These are phyloP conservation scores for Zophobas morio DNA, from an alignment of 1,140 invertebrate genomes.

Conservation along the genomic window DNA sequence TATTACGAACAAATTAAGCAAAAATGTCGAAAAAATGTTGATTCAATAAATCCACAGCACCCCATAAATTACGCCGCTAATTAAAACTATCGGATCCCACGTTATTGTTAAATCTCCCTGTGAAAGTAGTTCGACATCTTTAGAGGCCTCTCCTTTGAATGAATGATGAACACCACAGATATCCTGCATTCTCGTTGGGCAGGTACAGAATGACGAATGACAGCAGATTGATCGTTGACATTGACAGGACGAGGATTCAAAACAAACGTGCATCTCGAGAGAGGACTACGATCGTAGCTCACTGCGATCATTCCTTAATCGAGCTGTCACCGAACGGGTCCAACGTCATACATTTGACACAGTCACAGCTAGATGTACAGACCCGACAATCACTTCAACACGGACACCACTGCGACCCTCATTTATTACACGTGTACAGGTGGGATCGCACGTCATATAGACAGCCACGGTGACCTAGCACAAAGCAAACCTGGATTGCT, in stretches of 20 bases:
- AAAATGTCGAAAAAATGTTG: neutral
- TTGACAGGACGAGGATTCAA: slow-evolving; percentile 36
- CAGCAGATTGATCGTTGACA: slow-evolving; percentile 44
- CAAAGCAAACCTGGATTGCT: neutral
- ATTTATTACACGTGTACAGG: slow-evolving; percentile 41
- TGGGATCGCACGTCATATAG: slow-evolving; percentile 29
- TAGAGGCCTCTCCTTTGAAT: slow-evolving; percentile 13
- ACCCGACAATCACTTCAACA: slow-evolving; percentile 39
- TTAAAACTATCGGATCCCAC: neutral
- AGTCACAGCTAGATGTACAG: slow-evolving; percentile 37
- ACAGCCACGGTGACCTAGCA: slow-evolving; percentile 1
- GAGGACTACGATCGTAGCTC: slow-evolving; percentile 25
- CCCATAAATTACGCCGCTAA: too few species aligned
- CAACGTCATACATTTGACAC: slow-evolving; percentile 40
- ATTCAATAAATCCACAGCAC: neutral
- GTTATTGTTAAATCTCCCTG: neutral
- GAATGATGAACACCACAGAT: slow-evolving; percentile 25
- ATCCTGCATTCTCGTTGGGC: slow-evolving; percentile 26
- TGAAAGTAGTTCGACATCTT: neutral
- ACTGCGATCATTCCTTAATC: slow-evolving; percentile 32
- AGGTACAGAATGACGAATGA: slow-evolving; percentile 44
- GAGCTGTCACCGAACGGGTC: slow-evolving; percentile 39
- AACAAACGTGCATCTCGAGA: slow-evolving; percentile 29
- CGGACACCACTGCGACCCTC: slow-evolving; percentile 39
- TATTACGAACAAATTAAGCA: too few species aligned